Percentiles rank a stretch among this genome's conserved stretches.
Evolutionary conservation across 2,888 invertebrate genomes (phyloP).

Genomic region (Pandemis heparana): DNA sequence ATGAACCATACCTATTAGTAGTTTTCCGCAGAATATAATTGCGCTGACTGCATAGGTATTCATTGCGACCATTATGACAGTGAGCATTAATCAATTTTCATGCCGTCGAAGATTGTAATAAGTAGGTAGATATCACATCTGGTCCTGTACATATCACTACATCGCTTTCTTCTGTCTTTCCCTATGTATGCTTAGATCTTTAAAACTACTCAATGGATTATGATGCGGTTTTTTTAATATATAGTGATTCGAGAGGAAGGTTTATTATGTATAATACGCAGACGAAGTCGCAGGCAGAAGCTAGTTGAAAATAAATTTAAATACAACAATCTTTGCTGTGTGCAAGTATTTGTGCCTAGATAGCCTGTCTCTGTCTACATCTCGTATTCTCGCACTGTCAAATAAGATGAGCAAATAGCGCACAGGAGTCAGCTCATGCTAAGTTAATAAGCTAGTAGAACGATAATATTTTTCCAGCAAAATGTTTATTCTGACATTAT

Average conservation of each 20-base stretch:
- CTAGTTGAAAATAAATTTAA: constrained; percentile 3
- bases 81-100: constrained; percentile 23
- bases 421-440: constrained; percentile 33
- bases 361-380: constrained; percentile 14
- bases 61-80: constrained; percentile 16
- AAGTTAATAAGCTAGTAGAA: constrained; percentile 34
- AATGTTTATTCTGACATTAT: constrained; percentile 31
- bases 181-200: too few relatives aligned
- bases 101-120: not conserved
- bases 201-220: too few relatives aligned
- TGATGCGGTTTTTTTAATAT: too few relatives aligned
- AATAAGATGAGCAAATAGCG: constrained; percentile 34
- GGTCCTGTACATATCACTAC: not conserved
- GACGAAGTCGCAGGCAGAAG: too few relatives aligned
- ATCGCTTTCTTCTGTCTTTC: too few relatives aligned
- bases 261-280: too few relatives aligned
- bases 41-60: constrained; percentile 21
- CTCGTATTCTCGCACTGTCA: constrained; percentile 26
- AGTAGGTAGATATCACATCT: not conserved
- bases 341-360: constrained; percentile 22
- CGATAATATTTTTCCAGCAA: constrained; percentile 37
- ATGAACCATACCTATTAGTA: constrained; percentile 54
- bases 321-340: not conserved
- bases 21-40: constrained; percentile 54
- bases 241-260: too few relatives aligned